Conservation (phyloP, 1,140 invertebrate species). For the Cydia splendana region DNA sequence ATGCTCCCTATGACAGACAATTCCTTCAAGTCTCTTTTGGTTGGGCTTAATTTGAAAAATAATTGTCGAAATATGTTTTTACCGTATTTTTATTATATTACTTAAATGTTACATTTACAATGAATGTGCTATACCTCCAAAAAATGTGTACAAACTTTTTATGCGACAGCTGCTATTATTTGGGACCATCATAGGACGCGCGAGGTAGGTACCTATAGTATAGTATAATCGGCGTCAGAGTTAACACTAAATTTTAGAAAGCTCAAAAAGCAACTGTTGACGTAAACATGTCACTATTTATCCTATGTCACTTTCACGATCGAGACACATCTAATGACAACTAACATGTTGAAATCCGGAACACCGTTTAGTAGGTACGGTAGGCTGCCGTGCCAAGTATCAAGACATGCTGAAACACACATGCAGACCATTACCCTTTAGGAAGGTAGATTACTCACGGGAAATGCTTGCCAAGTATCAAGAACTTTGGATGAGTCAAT, state of each 20-base stretch:
- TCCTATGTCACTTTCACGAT: not conserved
- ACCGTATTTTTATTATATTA: no score
- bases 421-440: not conserved
- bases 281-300: not conserved
- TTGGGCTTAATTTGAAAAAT: no score
- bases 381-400: not conserved
- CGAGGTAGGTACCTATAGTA: no score
- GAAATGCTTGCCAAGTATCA: not conserved
- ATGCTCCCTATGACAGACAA: no score
- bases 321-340: not conserved
- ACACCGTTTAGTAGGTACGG: not conserved
- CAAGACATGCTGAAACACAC: not conserved
- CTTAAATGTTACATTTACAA: no score
- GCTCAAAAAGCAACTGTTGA: not conserved
- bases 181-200: no score
- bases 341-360: not conserved
- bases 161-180: no score
- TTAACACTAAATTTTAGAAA: not conserved
- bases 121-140: no score
- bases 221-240: no score
- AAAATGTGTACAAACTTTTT: no score
- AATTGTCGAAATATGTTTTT: no score
- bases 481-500: not conserved
- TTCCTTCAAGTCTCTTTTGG: no score
- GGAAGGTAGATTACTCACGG: not conserved